Evolutionary conservation across 1,140 invertebrate species (phyloP).

Genomic region (Drosophila obscura): DNA sequence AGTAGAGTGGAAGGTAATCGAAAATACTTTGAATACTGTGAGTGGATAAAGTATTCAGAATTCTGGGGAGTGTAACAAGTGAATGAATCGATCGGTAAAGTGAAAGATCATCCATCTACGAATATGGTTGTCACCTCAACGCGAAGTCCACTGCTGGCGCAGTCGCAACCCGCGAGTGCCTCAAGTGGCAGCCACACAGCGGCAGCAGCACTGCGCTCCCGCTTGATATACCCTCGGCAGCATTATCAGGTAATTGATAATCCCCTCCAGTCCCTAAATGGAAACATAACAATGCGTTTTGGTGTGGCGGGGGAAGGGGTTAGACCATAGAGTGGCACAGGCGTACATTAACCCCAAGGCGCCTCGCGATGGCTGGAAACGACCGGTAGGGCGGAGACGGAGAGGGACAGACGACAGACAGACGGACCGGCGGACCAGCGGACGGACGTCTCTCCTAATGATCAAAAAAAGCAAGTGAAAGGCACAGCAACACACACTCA

Average conservation of each 20-base stretch:
- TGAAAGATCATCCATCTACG: slow-evolving; percentile 11
- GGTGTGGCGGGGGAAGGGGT: not conserved
- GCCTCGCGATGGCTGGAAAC: slow-evolving; percentile 38
- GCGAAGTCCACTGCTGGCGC: slow-evolving; percentile 65
- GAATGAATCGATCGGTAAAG: slow-evolving; percentile 4
- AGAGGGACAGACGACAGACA: slow-evolving; percentile 17
- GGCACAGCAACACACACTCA: slow-evolving; percentile 2
- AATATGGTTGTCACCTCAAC: slow-evolving; percentile 74
- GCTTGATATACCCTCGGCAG: slow-evolving; percentile 73
- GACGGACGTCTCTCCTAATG: not conserved
- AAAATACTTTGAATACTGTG: no score
- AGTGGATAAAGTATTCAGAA: no score
- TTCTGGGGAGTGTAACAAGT: not conserved
- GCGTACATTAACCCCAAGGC: slow-evolving; percentile 72
- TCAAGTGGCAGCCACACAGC: slow-evolving; percentile 52
- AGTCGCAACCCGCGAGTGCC: slow-evolving; percentile 57
- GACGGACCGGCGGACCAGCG: slow-evolving; percentile 6
- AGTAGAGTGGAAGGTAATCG: not conserved
- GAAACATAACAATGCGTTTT: slow-evolving; percentile 3
- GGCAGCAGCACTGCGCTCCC: slow-evolving; percentile 62
- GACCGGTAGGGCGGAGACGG: slow-evolving; percentile 39
- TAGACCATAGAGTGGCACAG: slow-evolving; percentile 10
- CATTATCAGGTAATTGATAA: slow-evolving; percentile 77
- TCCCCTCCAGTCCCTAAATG: slow-evolving; percentile 6
- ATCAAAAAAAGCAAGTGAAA: slow-evolving; percentile 25